phyloP scores from a whole-genome alignment of 1,140 invertebrate species.

The Bombus difficillimus region DNA sequence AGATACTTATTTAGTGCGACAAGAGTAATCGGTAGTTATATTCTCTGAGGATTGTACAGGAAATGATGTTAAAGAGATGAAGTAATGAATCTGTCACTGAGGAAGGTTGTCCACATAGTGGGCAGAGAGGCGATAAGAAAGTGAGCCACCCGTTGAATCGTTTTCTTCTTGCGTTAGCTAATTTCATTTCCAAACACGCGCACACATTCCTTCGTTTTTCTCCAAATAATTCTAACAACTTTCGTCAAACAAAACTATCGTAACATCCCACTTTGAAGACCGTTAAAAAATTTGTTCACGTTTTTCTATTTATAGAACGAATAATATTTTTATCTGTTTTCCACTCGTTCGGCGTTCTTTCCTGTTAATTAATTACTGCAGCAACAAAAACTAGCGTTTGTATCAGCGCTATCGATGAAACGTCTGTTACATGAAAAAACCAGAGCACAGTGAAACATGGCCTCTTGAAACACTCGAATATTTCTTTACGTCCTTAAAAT shows the following conservation, averaged over 20 bases:
- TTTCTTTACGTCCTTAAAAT: no score
- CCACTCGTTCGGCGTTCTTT: conserved; percentile 1
- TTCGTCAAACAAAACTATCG: not conserved
- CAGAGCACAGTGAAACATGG: no score
- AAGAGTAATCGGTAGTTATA: conserved; percentile 4
- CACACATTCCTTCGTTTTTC: not conserved
- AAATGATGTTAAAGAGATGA: conserved; percentile 28
- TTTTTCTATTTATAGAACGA: not conserved
- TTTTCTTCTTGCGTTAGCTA: not conserved
- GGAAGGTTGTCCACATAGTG: conserved; percentile 40
- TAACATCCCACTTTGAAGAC: not conserved
- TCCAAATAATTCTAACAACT: not conserved
- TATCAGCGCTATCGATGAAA: not conserved
- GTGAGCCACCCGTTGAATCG: not conserved
- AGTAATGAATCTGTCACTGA: conserved; percentile 46
- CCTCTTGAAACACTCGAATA: no score
- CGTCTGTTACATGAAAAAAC: conserved; percentile 13
- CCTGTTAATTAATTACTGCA: conserved; percentile 53
- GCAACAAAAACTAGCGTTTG: no score
- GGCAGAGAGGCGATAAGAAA: conserved; percentile 47
- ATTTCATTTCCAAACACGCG: not conserved
- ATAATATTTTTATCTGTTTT: not conserved
- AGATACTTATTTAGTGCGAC: not conserved
- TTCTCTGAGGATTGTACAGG: conserved; percentile 43
- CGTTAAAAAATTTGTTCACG: not conserved